phyloP scores from a whole-genome alignment of 2,113 vertebrate genomes.

The Cyprinodon variegatus region DNA sequence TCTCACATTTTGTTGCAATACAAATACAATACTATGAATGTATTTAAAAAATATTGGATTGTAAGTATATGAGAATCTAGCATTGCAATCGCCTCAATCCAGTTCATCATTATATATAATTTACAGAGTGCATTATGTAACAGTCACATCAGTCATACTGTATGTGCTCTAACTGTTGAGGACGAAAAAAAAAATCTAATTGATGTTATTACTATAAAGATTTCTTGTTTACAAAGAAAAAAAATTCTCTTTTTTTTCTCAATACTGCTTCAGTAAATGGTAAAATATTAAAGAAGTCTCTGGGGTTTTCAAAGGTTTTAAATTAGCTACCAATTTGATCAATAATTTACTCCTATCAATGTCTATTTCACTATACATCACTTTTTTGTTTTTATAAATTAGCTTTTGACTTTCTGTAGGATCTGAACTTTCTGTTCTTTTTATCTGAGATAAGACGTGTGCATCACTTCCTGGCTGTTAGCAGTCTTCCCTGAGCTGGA shows the following conservation, averaged over 20 bases:
- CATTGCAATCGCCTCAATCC: not conserved
- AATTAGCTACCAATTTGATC: slow-evolving; percentile 9
- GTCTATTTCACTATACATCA: slow-evolving; percentile 1
- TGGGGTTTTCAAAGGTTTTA: slow-evolving; percentile 35
- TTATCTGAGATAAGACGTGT: slow-evolving; percentile 6
- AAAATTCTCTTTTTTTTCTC: not conserved
- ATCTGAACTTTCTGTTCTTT: slow-evolving; percentile 20
- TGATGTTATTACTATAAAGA: not conserved
- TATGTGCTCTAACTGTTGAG: not conserved
- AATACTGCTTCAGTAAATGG: not conserved
- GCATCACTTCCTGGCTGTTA: slow-evolving; percentile 35
- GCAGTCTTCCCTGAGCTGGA: slow-evolving; percentile 46
- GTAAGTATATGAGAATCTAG: too few species aligned
- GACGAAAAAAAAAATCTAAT: not conserved
- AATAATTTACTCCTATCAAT: slow-evolving; percentile 1
- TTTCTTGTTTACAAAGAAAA: not conserved
- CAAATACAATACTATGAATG: too few species aligned
- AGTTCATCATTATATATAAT: not conserved
- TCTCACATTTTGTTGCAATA: too few species aligned
- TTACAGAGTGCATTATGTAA: not conserved
- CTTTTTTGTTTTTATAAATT: slow-evolving; percentile 5
- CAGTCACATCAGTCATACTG: not conserved
- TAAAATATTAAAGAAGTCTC: not conserved
- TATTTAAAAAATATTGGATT: too few species aligned
- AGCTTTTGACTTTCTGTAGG: slow-evolving; percentile 1